Evolutionary conservation across 2,113 vertebrate species (phyloP).

Genomic region (Todiramphus saurophagus): DNA sequence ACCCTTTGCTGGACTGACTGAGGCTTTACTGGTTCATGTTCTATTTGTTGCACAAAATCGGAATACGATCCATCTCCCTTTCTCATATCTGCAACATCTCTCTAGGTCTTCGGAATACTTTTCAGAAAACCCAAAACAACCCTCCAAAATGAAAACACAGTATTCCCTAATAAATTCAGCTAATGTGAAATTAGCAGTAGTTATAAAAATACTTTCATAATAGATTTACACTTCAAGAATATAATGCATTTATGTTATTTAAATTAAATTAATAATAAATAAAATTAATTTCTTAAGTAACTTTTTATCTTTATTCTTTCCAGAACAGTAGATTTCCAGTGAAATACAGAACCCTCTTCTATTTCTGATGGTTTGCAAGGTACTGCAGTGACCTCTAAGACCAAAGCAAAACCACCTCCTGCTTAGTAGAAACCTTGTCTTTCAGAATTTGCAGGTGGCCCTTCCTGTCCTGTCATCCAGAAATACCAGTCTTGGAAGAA

Average conservation of each 20-base stretch:
- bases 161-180: background rate
- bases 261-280: no score
- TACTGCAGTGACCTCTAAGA: background rate
- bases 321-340: background rate
- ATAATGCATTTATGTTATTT: background rate
- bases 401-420: background rate
- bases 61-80: background rate
- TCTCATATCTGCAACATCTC: background rate
- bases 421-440: background rate
- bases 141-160: background rate
- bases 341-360: background rate
- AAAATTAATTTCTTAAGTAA: background rate
- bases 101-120: background rate
- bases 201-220: background rate
- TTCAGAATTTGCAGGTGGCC: background rate
- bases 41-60: background rate
- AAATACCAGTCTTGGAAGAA: background rate
- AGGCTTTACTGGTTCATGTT: background rate
- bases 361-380: background rate
- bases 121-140: background rate
- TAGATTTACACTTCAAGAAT: background rate
- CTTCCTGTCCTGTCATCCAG: background rate
- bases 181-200: background rate
- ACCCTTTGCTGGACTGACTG: background rate
- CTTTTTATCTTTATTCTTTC: background rate